A percentile compares a stretch with the other conserved stretches of the same genome.
Evolutionary conservation across 37 sponge, comb jelly and placozoan species (phyloP).

Genomic region (Axinella damicornis): DNA sequence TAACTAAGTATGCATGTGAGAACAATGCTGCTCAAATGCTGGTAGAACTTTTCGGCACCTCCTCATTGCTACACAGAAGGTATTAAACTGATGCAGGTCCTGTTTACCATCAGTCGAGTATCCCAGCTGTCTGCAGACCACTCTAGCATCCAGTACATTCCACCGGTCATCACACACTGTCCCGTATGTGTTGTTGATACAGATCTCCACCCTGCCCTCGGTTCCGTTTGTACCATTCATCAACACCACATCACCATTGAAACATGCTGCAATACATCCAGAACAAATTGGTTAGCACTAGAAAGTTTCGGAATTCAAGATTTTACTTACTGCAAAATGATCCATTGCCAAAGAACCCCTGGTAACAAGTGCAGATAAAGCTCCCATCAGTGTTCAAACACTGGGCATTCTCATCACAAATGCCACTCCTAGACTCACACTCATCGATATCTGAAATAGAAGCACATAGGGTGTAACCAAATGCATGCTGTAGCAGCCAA

Average conservation of each 20-base stretch:
- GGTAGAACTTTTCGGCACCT: too few relatives aligned
- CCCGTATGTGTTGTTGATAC: conserved; percentile 2
- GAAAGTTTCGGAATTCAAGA: too few relatives aligned
- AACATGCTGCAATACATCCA: background rate
- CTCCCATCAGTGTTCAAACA: conserved; percentile 44
- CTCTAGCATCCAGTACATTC: conserved; percentile 42
- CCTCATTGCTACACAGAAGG: too few relatives aligned
- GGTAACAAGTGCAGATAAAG: conserved; percentile 33
- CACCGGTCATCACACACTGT: conserved; percentile 57
- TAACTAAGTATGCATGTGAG: too few relatives aligned
- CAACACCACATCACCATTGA: conserved; percentile 28
- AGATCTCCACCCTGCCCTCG: conserved; percentile 50
- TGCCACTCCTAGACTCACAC: background rate
- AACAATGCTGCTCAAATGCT: too few relatives aligned
- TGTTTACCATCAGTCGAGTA: background rate
- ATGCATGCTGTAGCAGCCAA: too few relatives aligned
- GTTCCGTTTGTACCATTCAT: conserved; percentile 22
- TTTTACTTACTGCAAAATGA: background rate
- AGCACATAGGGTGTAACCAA: too few relatives aligned
- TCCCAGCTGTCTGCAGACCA: conserved; percentile 45
- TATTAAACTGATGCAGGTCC: too few relatives aligned
- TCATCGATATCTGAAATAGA: conserved; percentile 35
- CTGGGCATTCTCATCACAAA: conserved; percentile 18
- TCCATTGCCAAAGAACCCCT: conserved; percentile 27
- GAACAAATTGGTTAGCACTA: background rate